Conservation (phyloP, 2,888 invertebrate genomes). For the Eurytoma adleriae region DNA sequence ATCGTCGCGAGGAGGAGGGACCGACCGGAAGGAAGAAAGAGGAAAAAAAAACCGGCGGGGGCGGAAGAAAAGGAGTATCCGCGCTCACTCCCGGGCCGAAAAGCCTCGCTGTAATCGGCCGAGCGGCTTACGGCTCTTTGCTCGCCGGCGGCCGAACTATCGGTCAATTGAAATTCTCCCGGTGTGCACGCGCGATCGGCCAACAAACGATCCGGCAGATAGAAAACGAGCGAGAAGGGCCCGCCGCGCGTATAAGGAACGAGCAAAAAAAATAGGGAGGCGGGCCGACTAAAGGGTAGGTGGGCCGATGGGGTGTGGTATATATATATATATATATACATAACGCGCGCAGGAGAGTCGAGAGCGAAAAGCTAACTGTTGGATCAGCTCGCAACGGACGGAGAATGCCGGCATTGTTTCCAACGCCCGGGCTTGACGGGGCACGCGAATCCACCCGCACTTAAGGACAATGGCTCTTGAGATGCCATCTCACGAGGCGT, state of each 20-base stretch:
- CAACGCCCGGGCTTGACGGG: not conserved
- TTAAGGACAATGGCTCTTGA: too few species aligned
- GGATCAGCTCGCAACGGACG: slow-evolving; percentile 8
- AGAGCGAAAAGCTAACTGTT: slow-evolving; percentile 17
- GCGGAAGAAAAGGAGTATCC: not conserved
- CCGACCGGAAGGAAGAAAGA: not conserved
- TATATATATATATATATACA: too few species aligned
- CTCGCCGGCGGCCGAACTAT: slow-evolving; percentile 1
- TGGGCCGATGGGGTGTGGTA: not conserved
- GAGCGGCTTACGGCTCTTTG: slow-evolving; percentile 36
- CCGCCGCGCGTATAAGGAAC: not conserved
- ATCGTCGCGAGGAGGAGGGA: not conserved
- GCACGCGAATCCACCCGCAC: not conserved
- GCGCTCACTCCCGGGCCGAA: not conserved
- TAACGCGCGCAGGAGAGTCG: not conserved
- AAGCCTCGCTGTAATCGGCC: slow-evolving; percentile 30
- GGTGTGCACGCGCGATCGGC: slow-evolving; percentile 40
- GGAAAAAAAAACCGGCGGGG: not conserved
- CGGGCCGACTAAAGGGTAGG: not conserved
- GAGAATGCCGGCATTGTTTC: slow-evolving; percentile 19
- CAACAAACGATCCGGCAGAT: slow-evolving; percentile 44
- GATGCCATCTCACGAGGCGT: too few species aligned
- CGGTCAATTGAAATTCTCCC: slow-evolving; percentile 55
- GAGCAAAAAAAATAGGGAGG: not conserved
- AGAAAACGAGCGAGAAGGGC: slow-evolving; percentile 7